A percentile compares a stretch with the other conserved stretches of the same genome.
These are phyloP conservation scores for Lutraria lutraria DNA, from an alignment of 2,888 invertebrate species.

Conservation along the genomic window DNA sequence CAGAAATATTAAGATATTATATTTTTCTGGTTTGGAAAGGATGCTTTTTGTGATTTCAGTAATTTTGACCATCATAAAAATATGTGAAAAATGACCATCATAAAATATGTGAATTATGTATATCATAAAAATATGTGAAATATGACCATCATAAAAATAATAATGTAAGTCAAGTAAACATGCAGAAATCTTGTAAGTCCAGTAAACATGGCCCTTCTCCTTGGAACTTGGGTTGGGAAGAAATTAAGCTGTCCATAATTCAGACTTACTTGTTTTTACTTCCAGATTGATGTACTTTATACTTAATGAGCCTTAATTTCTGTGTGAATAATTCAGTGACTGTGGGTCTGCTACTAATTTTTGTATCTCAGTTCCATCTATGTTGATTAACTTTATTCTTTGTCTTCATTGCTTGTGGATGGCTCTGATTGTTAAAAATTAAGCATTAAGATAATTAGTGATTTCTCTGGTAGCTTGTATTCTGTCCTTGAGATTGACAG, in stretches of 20 bases:
- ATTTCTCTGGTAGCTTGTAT: neutral
- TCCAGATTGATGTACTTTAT: neutral
- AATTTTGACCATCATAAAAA: too few species aligned
- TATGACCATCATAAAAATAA: too few species aligned
- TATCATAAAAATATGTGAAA: too few species aligned
- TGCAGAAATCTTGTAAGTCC: too few species aligned
- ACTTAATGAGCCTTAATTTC: neutral
- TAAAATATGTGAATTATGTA: too few species aligned
- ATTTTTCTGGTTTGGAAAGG: too few species aligned
- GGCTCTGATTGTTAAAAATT: neutral
- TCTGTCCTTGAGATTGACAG: neutral
- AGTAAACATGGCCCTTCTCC: too few species aligned
- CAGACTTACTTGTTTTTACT: neutral
- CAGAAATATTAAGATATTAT: too few species aligned
- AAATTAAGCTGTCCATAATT: neutral
- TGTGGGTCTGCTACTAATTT: neutral
- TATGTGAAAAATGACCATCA: too few species aligned
- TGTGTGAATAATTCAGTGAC: neutral
- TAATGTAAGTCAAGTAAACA: too few species aligned
- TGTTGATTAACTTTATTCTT: conserved; percentile 1
- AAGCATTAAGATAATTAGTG: conserved; percentile 10
- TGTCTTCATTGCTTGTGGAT: neutral
- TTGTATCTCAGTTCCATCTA: neutral
- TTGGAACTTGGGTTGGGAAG: neutral
- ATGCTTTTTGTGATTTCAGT: too few species aligned